Percentiles rank a stretch among this genome's conserved stretches.
Evolutionary conservation across 2,797 vertebrate genomes (phyloP).

Genomic region (Carduelis carduelis): DNA sequence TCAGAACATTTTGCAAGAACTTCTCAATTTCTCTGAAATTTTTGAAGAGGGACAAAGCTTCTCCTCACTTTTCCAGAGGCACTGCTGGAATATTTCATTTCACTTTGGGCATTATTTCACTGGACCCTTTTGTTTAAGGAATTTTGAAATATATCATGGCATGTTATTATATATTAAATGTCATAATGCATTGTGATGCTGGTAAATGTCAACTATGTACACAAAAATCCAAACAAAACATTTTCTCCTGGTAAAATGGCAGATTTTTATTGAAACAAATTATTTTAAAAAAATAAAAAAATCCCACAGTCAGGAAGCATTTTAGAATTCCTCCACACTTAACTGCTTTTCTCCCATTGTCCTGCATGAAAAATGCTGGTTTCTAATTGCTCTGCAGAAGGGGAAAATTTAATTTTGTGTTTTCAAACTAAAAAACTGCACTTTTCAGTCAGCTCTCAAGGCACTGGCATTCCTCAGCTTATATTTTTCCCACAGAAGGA

Average conservation of each 20-base stretch:
- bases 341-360: neutral
- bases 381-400: neutral
- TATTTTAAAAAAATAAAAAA: neutral
- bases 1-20: neutral
- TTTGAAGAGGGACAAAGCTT: neutral
- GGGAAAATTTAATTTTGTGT: neutral
- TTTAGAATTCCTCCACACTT: neutral
- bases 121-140: neutral
- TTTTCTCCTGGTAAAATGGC: neutral
- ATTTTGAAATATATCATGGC: neutral
- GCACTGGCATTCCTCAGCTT: neutral
- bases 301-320: neutral
- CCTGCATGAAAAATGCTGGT: neutral
- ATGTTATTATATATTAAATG: neutral
- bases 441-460: neutral
- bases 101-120: neutral
- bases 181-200: neutral
- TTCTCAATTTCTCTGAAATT: neutral
- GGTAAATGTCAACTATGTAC: neutral
- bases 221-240: constrained; percentile 1
- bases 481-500: neutral
- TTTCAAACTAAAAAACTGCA: neutral
- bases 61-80: neutral
- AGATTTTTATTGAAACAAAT: neutral
- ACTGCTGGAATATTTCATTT: neutral